Percentiles rank a stretch among this genome's conserved stretches.
phyloP scores from a whole-genome alignment of 2,888 invertebrate genomes.

The Cepaea hortensis region DNA sequence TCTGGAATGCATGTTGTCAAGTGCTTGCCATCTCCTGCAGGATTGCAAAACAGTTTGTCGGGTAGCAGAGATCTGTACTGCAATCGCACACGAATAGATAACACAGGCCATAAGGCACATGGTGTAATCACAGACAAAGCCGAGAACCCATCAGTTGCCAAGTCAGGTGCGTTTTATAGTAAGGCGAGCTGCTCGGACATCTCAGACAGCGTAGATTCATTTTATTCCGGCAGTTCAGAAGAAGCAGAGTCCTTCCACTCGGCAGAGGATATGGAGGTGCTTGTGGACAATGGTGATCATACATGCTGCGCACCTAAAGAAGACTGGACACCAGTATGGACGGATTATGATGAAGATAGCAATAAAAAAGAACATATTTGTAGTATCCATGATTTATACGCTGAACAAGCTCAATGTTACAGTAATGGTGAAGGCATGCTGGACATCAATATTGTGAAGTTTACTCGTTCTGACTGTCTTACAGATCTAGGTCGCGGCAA shows the following conservation, averaged over 20 bases:
- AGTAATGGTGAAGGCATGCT: not conserved
- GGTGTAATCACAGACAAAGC: not conserved
- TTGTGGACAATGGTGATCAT: not conserved
- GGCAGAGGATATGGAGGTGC: slow-evolving; percentile 7
- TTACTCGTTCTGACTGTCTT: too few species aligned
- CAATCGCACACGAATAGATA: not conserved
- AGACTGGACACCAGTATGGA: too few species aligned
- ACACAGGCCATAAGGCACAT: not conserved
- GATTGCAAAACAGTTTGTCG: not conserved
- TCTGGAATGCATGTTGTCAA: not conserved
- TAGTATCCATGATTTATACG: too few species aligned
- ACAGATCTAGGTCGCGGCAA: not conserved
- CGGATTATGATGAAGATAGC: not conserved
- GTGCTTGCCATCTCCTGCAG: too few species aligned
- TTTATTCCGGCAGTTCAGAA: slow-evolving; percentile 37
- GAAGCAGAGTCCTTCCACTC: slow-evolving; percentile 33
- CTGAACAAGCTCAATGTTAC: not conserved
- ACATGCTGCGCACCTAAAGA: not conserved
- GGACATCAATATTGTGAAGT: not conserved
- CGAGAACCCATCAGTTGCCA: not conserved
- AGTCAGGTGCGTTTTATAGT: not conserved
- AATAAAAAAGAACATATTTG: not conserved
- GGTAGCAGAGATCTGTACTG: not conserved
- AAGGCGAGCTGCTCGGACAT: slow-evolving; percentile 19
- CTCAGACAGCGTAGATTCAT: slow-evolving; percentile 35